A percentile compares a stretch with the other conserved stretches of the same genome.
Conservation (phyloP, 53 echinoderm and acorn worm genomes). For the Holothuria scabra region DNA sequence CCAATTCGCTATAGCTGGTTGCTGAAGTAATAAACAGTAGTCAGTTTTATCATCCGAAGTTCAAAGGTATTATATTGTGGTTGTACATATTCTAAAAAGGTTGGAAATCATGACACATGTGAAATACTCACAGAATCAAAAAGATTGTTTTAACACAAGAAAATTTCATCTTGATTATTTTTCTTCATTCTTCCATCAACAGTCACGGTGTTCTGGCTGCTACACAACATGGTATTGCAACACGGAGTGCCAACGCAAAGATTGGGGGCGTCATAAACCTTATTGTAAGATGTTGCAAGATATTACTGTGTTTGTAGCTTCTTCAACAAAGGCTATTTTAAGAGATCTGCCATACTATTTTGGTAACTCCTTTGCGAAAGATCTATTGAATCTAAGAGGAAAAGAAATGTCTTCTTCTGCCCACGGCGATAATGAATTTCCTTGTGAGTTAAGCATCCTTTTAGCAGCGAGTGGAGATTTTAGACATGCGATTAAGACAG, state of each 20-base stretch:
- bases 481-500: background rate
- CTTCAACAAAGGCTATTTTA: background rate
- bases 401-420: background rate
- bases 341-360: background rate
- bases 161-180: no score
- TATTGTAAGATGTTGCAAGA: background rate
- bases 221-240: background rate
- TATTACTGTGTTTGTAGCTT: background rate
- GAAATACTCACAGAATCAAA: no score
- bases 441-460: background rate
- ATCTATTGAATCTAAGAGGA: background rate
- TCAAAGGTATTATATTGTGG: no score
- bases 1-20: no score
- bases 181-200: no score
- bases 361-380: conserved; percentile 21
- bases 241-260: conserved; percentile 1
- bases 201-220: background rate
- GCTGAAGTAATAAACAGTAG: no score
- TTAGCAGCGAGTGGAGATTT: background rate
- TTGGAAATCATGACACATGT: no score
- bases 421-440: background rate
- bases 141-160: no score
- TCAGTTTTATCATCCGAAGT: no score
- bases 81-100: no score
- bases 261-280: conserved; percentile 5